A percentile compares a stretch with the other conserved stretches of the same genome.
Evolutionary conservation across 2,888 invertebrate species (phyloP).

Genomic region (Trisateles emortualis): DNA sequence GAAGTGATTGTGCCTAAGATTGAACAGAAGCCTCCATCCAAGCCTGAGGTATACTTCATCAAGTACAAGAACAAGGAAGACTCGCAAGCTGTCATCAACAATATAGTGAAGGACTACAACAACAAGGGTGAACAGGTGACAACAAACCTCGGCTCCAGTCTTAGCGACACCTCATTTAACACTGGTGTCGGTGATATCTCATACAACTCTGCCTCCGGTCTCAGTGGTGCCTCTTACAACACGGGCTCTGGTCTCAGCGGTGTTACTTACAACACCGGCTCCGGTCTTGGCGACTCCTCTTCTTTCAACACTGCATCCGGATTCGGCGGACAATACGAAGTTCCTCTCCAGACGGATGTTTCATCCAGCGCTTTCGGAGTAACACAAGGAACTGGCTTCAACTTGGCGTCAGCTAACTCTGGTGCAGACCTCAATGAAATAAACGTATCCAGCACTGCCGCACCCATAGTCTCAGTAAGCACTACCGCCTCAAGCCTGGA

Average conservation of each 20-base stretch:
- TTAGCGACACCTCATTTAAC: too few species aligned
- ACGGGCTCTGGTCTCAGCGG: neutral
- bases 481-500: conserved; percentile 45
- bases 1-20: conserved; percentile 89
- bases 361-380: conserved; percentile 13
- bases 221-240: neutral
- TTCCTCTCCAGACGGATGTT: neutral
- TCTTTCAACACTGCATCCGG: neutral
- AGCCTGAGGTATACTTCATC: conserved; percentile 93
- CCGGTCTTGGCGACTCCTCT: neutral
- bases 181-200: conserved; percentile 13
- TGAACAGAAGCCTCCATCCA: conserved; percentile 90
- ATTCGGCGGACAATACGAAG: neutral
- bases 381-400: neutral
- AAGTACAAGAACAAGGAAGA: conserved; percentile 90
- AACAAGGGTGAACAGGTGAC: conserved; percentile 54
- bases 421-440: conserved; percentile 21
- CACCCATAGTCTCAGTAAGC: conserved; percentile 37
- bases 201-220: neutral
- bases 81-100: conserved; percentile 76
- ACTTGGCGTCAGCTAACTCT: conserved; percentile 12
- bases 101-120: conserved; percentile 78
- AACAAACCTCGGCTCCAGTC: too few species aligned
- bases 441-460: conserved; percentile 27
- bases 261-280: neutral